Evolutionary conservation across 2,113 vertebrate species (phyloP), one percentile per base, ranked within the genome.

Genomic region (Odontesthes bonariensis): DNA sequence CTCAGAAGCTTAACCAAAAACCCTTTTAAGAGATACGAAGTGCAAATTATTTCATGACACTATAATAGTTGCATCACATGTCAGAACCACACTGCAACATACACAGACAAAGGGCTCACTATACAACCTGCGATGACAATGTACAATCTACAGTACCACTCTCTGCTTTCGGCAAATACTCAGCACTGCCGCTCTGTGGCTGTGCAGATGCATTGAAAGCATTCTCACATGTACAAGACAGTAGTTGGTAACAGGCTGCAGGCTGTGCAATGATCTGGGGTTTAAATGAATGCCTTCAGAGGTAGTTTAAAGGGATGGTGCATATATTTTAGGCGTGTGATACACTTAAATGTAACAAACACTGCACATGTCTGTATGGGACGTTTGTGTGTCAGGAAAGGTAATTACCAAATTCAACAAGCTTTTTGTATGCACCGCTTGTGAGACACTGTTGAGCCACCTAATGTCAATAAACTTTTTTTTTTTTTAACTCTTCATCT

Each of bases 171-270:
- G 35, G 35, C 35, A 7, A 32, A n/a, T 2, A 3, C 63, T 52
- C 52, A 57, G n/a, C 23, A 51, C 46, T 20, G 73, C 57, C 73
- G 13, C 58, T 7, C 3, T 71, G 56, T 77, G 81, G 81, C 12
- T 42, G 31, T 13, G 5, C 57, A 6, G 12, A 9, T 42, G 20
- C 22, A 79, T 49, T 31, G 44, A 59, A 55, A 8, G 35, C 2
- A 22, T 14, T 6, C 3, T 65, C 10, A 57, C 7, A 35, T 44
- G 16, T 13, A 16, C 3, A 6, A 27, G 53, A 40, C 31, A 16
- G 12, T 0, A 62, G 9, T 32, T 22, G 14, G 19, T 6, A 53
- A 33, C 16, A 33, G 6, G 35, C 38, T 46, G 68, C 44, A 69
- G 71, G 6, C 7, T 20, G 11, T 59, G 33, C 11, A 33, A 14